phyloP scores from a whole-genome alignment of 2,113 vertebrate genomes.

The Turnix velox region DNA sequence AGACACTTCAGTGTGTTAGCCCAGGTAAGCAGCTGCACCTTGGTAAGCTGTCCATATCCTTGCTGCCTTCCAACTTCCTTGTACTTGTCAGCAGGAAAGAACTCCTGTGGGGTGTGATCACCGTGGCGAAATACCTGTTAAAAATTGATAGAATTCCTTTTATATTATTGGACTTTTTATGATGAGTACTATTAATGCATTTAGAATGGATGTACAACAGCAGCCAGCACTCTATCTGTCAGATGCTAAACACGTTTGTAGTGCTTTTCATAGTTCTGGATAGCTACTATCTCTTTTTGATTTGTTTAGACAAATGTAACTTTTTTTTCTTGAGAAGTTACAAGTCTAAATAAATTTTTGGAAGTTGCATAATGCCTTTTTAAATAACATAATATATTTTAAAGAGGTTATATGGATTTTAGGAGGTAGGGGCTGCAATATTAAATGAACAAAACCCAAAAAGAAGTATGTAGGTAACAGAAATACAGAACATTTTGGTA shows the following conservation, averaged over 20 bases:
- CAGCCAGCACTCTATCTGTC: not conserved
- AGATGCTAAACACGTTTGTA: not conserved
- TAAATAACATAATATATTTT: not conserved
- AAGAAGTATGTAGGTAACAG: not conserved
- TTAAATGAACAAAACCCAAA: not conserved
- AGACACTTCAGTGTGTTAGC: not conserved
- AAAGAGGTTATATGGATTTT: not conserved
- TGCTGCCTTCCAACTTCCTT: constrained; percentile 80
- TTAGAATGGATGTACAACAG: not conserved
- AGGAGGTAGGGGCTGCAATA: not conserved
- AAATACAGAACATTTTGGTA: not conserved
- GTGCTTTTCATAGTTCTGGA: not conserved
- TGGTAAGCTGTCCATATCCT: constrained; percentile 84
- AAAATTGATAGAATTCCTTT: not conserved
- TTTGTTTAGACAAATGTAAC: not conserved
- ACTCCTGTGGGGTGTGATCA: constrained; percentile 81
- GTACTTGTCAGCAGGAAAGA: constrained; percentile 79
- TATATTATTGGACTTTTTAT: not conserved
- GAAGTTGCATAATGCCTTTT: not conserved
- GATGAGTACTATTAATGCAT: not conserved
- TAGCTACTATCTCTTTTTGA: not conserved
- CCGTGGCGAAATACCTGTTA: constrained; percentile 83
- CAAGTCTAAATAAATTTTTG: not conserved
- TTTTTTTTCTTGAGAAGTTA: not conserved
- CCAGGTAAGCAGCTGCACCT: constrained; percentile 63